Evolutionary conservation across 2,797 vertebrate species (phyloP), one percentile per base, ranked within the genome.

Genomic region (Rallus crepitans): DNA sequence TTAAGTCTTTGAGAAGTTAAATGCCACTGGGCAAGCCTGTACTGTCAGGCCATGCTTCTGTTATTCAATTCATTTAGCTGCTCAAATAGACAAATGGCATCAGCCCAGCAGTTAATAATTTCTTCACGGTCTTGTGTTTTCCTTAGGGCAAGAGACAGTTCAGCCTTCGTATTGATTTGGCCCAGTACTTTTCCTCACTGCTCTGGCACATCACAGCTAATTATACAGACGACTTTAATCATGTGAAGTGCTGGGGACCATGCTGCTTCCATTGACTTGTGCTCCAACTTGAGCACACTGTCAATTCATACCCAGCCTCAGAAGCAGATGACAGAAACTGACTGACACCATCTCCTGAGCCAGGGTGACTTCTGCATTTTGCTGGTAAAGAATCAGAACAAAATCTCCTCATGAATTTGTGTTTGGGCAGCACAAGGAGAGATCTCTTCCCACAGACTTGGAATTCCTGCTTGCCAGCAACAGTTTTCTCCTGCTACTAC

Each of bases 41-140:
- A 53, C 66, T 1, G 0, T 91, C 78, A 77, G 87, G 70, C 73
- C 11, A 7, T 25, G 66, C 88, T 89, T 86, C 87, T 93, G 77
- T 72, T 95, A 87, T 59, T 94, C 91, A 90, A 87, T 87, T 94
- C 90, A 96, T 96, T 95, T 96, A 89, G 79, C 79, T 96, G 87
- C 90, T 96, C 94, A 97, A 95, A 95, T 1, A 94, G 94, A 97
- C 87, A 97, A 96, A 97, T 93, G 95, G 95, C 92, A 89, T 90
- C 91, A 86, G 87, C 66, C 56, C 84, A 94, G 93, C 88, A 93
- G 90, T 97, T 96, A 94, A 96, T 96, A 72, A 94, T 93, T 95
- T 93, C 95, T 93, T 94, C 90, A 96, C 30, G 45, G 76, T 91
- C 59, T 85, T 70, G 39, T 75, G 71, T 96, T 96, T 87, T 97